These are phyloP conservation scores for Anhinga anhinga DNA, from an alignment of 2,113 vertebrate species.

Conservation along the genomic window DNA sequence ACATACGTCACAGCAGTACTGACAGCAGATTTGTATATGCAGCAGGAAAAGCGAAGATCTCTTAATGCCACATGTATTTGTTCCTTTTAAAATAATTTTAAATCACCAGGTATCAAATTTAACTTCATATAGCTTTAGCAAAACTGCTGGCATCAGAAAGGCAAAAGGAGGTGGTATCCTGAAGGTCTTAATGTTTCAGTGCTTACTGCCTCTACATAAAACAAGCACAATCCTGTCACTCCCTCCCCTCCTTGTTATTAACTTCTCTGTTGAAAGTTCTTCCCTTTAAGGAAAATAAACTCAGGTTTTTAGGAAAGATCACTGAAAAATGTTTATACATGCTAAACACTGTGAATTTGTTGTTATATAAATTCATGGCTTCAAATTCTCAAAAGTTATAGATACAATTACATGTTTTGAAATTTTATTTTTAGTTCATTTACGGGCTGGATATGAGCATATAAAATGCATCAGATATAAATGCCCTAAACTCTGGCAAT, in stretches of 20 bases:
- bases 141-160: not conserved
- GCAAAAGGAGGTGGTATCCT: not conserved
- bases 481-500: constrained; percentile 28
- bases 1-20: not conserved
- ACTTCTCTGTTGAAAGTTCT: not conserved
- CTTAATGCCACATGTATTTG: not conserved
- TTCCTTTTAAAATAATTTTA: not conserved
- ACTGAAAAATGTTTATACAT: not conserved
- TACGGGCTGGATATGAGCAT: not conserved
- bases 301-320: not conserved
- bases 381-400: constrained; percentile 23
- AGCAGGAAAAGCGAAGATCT: not conserved
- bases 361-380: constrained; percentile 28
- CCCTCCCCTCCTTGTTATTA: not conserved
- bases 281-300: constrained; percentile 7
- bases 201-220: not conserved
- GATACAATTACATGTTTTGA: constrained; percentile 34
- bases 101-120: not conserved
- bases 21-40: not conserved
- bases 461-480: constrained; percentile 34
- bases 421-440: constrained; percentile 40
- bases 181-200: not conserved
- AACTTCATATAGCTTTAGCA: not conserved
- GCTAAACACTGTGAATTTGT: not conserved
- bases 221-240: not conserved